Conservation (phyloP, 2,797 vertebrate species). For the Tadarida brasiliensis region DNA sequence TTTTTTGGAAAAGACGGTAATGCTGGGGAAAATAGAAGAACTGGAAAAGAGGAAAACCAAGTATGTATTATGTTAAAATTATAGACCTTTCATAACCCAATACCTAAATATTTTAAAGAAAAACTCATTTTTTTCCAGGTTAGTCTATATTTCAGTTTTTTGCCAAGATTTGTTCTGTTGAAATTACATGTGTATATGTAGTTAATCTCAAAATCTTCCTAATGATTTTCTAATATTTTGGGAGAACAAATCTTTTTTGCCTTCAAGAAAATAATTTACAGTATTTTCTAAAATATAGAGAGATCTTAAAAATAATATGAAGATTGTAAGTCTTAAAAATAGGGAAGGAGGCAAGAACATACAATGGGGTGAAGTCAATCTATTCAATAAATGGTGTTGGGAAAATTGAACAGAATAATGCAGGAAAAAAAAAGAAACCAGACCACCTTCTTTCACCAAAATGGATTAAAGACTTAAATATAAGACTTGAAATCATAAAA, state of each 20-base stretch:
- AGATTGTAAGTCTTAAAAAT: not conserved
- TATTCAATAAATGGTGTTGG: not conserved
- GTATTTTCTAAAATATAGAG: not conserved
- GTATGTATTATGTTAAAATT: not conserved
- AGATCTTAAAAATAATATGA: not conserved
- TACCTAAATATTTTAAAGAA: not conserved
- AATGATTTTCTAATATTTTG: not conserved
- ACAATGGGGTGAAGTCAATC: not conserved
- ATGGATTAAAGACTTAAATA: not conserved
- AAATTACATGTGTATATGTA: not conserved
- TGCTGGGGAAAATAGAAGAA: not conserved
- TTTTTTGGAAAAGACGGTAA: not conserved
- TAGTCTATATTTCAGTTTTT: not conserved
- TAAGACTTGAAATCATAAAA: not conserved
- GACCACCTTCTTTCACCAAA: not conserved
- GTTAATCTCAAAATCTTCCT: not conserved
- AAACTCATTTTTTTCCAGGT: not conserved
- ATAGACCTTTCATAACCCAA: not conserved
- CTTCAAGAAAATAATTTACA: not conserved
- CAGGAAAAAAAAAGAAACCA: not conserved
- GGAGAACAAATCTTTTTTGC: not conserved
- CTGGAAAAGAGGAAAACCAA: not conserved
- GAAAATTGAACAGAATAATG: not conserved
- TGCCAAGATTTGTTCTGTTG: constrained; percentile 15
- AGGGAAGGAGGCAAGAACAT: not conserved